Evolutionary conservation across 2,113 vertebrate species (phyloP).

Genomic region (Amazona guildingii): DNA sequence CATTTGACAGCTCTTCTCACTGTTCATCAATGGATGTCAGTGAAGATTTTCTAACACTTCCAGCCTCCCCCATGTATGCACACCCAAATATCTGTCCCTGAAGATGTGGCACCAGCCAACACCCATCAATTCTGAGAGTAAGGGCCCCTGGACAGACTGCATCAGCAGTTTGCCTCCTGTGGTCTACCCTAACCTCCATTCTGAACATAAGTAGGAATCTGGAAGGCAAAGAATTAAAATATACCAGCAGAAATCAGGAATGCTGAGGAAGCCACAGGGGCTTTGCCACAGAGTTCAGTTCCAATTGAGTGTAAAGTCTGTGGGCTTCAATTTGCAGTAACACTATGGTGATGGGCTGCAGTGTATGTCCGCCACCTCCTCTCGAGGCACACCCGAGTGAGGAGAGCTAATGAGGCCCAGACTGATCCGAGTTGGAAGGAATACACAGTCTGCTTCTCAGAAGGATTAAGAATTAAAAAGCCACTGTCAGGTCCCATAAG

Average conservation of each 20-base stretch:
- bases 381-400: not conserved
- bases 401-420: slow-evolving; percentile 29
- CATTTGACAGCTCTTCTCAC: not conserved
- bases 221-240: not conserved
- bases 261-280: not conserved
- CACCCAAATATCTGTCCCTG: not conserved
- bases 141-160: not conserved
- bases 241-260: not conserved
- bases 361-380: not conserved
- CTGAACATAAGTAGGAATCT: not conserved
- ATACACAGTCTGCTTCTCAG: slow-evolving; percentile 33
- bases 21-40: not conserved
- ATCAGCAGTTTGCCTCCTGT: not conserved
- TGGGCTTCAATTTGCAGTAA: not conserved
- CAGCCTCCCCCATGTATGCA: not conserved
- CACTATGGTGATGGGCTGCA: not conserved
- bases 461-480: slow-evolving; percentile 54
- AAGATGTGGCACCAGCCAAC: not conserved
- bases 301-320: not conserved
- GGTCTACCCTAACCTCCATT: not conserved
- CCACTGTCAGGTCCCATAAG: slow-evolving; percentile 50
- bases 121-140: not conserved
- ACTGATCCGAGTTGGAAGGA: slow-evolving; percentile 24
- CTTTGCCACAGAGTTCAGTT: not conserved
- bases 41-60: not conserved